phyloP scores from a whole-genome alignment of 2,797 vertebrate genomes.

The Bovichtus variegatus region DNA sequence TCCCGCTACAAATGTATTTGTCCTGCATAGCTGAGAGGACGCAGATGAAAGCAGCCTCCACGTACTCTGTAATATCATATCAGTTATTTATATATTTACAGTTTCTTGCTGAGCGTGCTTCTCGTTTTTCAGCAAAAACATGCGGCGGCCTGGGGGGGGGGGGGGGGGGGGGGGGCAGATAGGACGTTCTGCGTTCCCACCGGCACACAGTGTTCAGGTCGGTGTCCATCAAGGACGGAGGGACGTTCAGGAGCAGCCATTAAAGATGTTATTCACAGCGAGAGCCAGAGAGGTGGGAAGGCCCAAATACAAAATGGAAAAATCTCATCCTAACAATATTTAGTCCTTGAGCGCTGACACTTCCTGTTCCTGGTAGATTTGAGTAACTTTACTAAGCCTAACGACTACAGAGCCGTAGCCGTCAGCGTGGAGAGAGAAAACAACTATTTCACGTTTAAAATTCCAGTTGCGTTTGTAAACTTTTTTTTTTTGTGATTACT shows the following conservation, averaged over 20 bases:
- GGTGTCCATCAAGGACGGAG: conserved; percentile 28
- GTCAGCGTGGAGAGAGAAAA: too few species aligned
- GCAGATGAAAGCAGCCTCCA: conserved; percentile 37
- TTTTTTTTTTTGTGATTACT: too few species aligned
- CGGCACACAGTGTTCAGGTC: conserved; percentile 33
- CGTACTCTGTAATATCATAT: conserved; percentile 32
- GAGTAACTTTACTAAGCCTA: too few species aligned
- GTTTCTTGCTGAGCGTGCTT: conserved; percentile 32
- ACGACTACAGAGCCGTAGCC: too few species aligned
- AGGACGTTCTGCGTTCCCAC: not conserved
- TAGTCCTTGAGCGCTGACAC: not conserved
- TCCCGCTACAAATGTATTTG: conserved; percentile 28
- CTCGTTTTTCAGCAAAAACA: conserved; percentile 38
- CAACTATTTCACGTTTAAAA: too few species aligned
- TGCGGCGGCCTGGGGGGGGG: not conserved
- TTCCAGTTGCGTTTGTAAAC: too few species aligned
- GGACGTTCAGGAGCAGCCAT: not conserved
- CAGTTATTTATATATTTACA: conserved; percentile 18
- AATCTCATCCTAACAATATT: not conserved
- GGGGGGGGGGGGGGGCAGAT: not conserved
- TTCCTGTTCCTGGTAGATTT: too few species aligned
- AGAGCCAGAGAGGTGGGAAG: not conserved
- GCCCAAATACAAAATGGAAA: not conserved
- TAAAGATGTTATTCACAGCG: not conserved
- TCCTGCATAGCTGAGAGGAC: conserved; percentile 39